Evolutionary conservation across 2,113 vertebrate genomes (phyloP).

Genomic region (Orthonyx spaldingii): DNA sequence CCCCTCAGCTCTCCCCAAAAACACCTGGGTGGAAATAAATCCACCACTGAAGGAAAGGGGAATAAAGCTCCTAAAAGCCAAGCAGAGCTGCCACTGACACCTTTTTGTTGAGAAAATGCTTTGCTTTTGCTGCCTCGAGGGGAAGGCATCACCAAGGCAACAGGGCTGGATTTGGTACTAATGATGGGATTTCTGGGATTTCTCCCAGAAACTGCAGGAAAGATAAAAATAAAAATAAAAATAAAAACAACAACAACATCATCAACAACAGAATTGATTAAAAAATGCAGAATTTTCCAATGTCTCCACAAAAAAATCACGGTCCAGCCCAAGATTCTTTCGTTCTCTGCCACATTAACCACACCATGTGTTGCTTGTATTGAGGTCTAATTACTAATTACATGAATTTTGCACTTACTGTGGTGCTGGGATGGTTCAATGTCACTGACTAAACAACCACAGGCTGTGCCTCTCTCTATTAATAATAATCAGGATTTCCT

Average conservation of each 20-base stretch:
- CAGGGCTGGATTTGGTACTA: neutral
- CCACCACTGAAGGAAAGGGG: neutral
- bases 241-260: neutral
- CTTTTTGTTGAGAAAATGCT: neutral
- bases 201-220: neutral
- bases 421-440: neutral
- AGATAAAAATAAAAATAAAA: neutral
- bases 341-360: neutral
- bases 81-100: neutral
- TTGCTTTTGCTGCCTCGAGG: neutral
- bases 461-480: too few species aligned
- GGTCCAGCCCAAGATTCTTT: neutral
- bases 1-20: neutral
- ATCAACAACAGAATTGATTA: neutral
- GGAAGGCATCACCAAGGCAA: neutral
- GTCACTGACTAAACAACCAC: neutral
- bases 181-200: neutral
- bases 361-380: rapidly evolving
- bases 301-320: neutral
- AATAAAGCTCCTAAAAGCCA: neutral
- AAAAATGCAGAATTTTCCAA: neutral
- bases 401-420: neutral
- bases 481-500: neutral
- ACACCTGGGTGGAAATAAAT: neutral
- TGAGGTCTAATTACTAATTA: neutral